Conservation (phyloP, 2,113 vertebrate species). For the Thinocorus orbignyianus region DNA sequence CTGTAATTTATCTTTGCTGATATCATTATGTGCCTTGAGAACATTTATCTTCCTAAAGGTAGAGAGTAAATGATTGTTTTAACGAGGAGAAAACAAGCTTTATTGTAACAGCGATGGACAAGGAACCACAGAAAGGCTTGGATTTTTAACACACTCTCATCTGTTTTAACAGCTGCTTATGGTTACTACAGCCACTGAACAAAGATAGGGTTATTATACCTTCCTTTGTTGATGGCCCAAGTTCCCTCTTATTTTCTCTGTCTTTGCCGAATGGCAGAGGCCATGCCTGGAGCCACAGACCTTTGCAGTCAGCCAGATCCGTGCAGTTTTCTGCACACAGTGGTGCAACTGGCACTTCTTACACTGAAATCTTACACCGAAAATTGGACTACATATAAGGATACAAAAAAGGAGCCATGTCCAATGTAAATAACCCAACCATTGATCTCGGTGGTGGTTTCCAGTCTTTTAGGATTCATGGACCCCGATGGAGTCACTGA, state of each 20-base stretch:
- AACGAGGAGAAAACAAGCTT: constrained; percentile 43
- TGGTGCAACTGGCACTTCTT: not conserved
- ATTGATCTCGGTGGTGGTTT: not conserved
- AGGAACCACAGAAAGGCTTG: not conserved
- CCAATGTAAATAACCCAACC: constrained; percentile 22
- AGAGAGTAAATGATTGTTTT: constrained; percentile 33
- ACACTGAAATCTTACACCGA: not conserved
- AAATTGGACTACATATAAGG: not conserved
- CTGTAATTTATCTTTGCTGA: constrained; percentile 51
- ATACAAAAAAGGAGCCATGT: not conserved
- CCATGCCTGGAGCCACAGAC: not conserved
- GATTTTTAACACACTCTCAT: not conserved
- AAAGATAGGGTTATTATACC: constrained; percentile 53
- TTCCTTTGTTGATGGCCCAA: constrained; percentile 20
- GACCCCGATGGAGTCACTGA: not conserved
- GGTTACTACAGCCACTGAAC: constrained; percentile 24
- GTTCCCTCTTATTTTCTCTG: constrained; percentile 9
- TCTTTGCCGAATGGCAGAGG: constrained; percentile 1
- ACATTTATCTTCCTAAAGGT: constrained; percentile 43
- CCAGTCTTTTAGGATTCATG: not conserved
- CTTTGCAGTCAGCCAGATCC: not conserved
- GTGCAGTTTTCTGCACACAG: not conserved
- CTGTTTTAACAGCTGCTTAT: constrained; percentile 62
- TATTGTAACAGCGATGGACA: not conserved
- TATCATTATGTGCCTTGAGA: constrained; percentile 14